A percentile compares a stretch with the other conserved stretches of the same genome.
Evolutionary conservation across 2,797 vertebrate species (phyloP).

Genomic region (Serranus cabrilla): DNA sequence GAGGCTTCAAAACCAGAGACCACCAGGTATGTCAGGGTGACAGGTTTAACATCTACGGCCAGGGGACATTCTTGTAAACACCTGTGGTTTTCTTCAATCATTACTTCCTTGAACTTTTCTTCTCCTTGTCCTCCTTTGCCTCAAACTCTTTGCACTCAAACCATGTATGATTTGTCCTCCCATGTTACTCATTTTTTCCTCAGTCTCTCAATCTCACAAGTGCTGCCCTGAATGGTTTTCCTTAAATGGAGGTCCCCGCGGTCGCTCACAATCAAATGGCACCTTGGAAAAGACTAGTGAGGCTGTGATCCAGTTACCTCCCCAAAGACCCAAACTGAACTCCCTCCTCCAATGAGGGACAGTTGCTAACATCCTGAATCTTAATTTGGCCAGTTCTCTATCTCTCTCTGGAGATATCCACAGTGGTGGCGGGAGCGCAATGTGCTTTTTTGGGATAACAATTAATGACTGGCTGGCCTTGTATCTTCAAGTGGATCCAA

Average conservation of each 20-base stretch:
- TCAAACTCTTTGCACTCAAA: constrained; percentile 18
- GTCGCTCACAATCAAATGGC: constrained; percentile 47
- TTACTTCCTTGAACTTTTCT: constrained; percentile 22
- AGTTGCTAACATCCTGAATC: constrained; percentile 45
- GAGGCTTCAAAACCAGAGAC: too few species aligned
- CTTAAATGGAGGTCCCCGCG: constrained; percentile 68
- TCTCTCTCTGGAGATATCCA: constrained; percentile 37
- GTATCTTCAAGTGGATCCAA: constrained; percentile 68
- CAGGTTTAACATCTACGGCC: not conserved
- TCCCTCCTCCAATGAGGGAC: constrained; percentile 40
- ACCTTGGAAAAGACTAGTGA: constrained; percentile 43
- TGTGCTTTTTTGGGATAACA: constrained; percentile 65
- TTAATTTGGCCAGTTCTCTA: constrained; percentile 46
- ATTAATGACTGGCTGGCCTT: constrained; percentile 66
- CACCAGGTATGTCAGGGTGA: too few species aligned
- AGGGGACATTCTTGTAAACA: constrained; percentile 11
- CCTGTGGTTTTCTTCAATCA: constrained; percentile 1
- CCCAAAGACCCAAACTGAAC: constrained; percentile 44
- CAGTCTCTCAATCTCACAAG: constrained; percentile 55
- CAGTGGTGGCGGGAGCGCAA: constrained; percentile 17
- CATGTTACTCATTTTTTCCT: constrained; percentile 13
- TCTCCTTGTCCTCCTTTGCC: not conserved
- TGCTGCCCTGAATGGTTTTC: constrained; percentile 74
- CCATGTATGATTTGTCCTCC: constrained; percentile 23
- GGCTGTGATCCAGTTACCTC: constrained; percentile 55